A percentile compares a stretch with the other conserved stretches of the same genome.
These are phyloP conservation scores for Coelopa pilipes DNA, from an alignment of 2,888 invertebrate species.

Conservation along the genomic window DNA sequence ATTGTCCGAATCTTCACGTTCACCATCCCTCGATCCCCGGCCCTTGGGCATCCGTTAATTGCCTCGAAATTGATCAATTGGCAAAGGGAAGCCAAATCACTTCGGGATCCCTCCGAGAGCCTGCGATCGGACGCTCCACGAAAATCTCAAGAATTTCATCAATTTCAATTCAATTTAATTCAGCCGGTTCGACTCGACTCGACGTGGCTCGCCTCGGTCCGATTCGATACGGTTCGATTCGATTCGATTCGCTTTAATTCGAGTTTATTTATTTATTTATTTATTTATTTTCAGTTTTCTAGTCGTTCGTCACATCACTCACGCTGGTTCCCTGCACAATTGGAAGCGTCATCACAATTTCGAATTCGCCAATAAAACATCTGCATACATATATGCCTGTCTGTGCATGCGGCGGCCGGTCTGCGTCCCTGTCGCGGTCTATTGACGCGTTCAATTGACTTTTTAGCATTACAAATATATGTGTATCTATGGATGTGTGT, in stretches of 20 bases:
- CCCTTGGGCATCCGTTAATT: slow-evolving; percentile 23
- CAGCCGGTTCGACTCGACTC: slow-evolving; percentile 38
- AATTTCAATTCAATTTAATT: slow-evolving; percentile 59
- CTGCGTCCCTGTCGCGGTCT: neutral
- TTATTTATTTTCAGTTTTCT: slow-evolving; percentile 26
- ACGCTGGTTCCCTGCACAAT: slow-evolving; percentile 3
- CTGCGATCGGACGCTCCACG: slow-evolving; percentile 25
- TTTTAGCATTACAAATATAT: slow-evolving; percentile 1
- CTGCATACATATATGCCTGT: neutral
- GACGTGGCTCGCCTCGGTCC: slow-evolving; percentile 39
- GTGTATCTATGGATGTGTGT: no score
- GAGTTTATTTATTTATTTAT: slow-evolving; percentile 3
- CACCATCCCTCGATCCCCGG: neutral
- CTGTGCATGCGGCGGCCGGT: neutral
- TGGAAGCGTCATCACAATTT: slow-evolving; percentile 29
- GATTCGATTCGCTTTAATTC: slow-evolving; percentile 18
- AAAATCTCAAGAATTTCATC: slow-evolving; percentile 60
- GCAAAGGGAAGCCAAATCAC: slow-evolving; percentile 26
- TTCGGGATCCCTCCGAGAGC: neutral
- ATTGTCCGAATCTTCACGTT: no score
- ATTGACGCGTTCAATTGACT: slow-evolving; percentile 12
- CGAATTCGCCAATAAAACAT: neutral
- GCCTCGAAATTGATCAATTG: slow-evolving; percentile 33
- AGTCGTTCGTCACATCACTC: slow-evolving; percentile 16
- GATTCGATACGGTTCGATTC: slow-evolving; percentile 33